Base-by-base conservation (phyloP, 2,888 invertebrate genomes). In the Octonoba sinensis region DNA sequence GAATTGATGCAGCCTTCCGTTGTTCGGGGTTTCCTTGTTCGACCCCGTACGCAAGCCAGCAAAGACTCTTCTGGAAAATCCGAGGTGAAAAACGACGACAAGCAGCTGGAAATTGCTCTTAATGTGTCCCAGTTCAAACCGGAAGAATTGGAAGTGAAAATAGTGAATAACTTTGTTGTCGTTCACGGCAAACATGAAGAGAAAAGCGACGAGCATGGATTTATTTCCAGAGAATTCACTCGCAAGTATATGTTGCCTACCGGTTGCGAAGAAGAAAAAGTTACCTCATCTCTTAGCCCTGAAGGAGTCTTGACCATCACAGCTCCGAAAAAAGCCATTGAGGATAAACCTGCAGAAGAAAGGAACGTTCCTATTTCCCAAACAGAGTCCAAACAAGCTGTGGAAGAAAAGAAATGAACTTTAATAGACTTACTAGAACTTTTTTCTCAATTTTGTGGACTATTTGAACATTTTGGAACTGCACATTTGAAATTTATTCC, bases 151-250 rank as follows among this genome's bases (percentile, higher is more conserved):
- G 62, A 70, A 8, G 83, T 84, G 11, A 84, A 84, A 49, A 65
- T 76, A 1, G 47, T 72, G 1, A 81, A 83, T 18, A 69, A 84
- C 47, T 59, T 57, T 59, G 60, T 83, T 11, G 77, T 82, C 6
- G 67, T 84, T 16, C 65, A 82, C 4, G 84, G 82, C 47, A 82
- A 82, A 56, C 84, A 84, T 46, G 84, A 84, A 57, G 84, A 84
- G 18, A 65, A 54, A 44, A 60, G 59, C 3, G 84, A 84, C 54
- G 71, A 84, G 24, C 65, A 73, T 47, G 84, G 84, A 0, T 77
- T 72, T 36, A 75, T 84, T 3, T 54, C 65, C 11, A 62, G 84
- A 3, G 71, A 84, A 22, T 84, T 84, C 20, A 69, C 64, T 3
- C 83, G 84, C 16, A 64, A 74, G 3, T 84, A 84, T 44, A 73